Evolutionary conservation across 2,888 invertebrate species (phyloP), one percentile per base, ranked within the genome.

Genomic region (Boloria selene): DNA sequence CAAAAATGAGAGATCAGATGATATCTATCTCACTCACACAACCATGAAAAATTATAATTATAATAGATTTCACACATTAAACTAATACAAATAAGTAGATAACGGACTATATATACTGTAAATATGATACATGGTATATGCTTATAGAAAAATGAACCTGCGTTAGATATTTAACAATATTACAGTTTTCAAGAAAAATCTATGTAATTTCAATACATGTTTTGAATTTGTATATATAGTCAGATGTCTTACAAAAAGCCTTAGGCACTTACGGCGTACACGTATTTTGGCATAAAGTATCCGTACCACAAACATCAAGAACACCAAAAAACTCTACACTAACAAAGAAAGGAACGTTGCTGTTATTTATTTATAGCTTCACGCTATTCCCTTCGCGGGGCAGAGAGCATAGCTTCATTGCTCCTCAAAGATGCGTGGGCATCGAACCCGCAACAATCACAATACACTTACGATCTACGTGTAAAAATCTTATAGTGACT

Each of bases 191-290:
- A 31, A 7, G 1, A 10, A 10, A 38, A 38, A 38, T 1, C 31
- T 38, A 38, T 22, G 22, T 22, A 22, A 22, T 3, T 22, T 22
- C 22, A 22, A 22, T 7, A 38, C 31, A 10, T 38, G 10, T 38
- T 38, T 7, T 7, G 31, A 38, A 14, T 17, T 13, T 17, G 38
- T 17, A 47, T 13, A 31, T 31, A 59, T 50, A 59, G 38, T 17
- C 59, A 49, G 49, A 66, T 58, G 72, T 59, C 59, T 72, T 70
- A 74, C 73, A 74, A 64, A 73, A 84, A 86, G 82, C 84, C 86
- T 45, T 85, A 90, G 89, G 89, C 88, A 89, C 88, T 87, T 86
- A 83, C 81, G 87, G 88, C 82, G 82, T 79, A 77, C 82, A 80
- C 77, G 80, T 78, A 76, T 81, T 81, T 86, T 85, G 84, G 85